phyloP scores from a whole-genome alignment of 2,888 invertebrate species.

The Zele albiditarsus region DNA sequence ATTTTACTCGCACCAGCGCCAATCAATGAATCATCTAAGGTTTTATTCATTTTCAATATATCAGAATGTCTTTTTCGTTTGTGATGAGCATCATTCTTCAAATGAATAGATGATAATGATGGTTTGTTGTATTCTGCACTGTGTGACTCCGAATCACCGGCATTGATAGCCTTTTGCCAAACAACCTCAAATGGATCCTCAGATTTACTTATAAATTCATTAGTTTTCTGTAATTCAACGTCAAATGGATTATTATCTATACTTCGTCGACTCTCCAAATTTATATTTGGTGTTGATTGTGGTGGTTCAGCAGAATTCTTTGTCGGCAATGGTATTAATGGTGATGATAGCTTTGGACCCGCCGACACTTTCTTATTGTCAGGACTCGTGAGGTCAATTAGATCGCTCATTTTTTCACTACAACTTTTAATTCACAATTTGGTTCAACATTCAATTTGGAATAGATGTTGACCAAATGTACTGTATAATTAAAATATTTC shows the following conservation, averaged over 20 bases:
- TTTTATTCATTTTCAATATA: slow-evolving; percentile 59
- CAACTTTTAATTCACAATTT: not conserved
- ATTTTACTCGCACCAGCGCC: slow-evolving; percentile 22
- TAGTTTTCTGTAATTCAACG: slow-evolving; percentile 58
- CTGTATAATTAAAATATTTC: not conserved
- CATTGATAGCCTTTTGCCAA: slow-evolving; percentile 57
- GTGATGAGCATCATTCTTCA: slow-evolving; percentile 52
- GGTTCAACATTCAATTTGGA: not conserved
- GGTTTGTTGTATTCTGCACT: not conserved
- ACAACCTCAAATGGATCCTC: slow-evolving; percentile 67
- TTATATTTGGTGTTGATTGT: slow-evolving; percentile 10
- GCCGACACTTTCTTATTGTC: slow-evolving; percentile 48
- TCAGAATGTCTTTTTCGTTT: slow-evolving; percentile 49
- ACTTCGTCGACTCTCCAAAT: slow-evolving; percentile 52
- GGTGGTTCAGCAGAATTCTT: slow-evolving; percentile 22
- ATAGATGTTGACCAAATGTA: not conserved
- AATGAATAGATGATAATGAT: slow-evolving; percentile 37
- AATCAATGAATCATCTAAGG: slow-evolving; percentile 53
- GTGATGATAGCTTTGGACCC: slow-evolving; percentile 59
- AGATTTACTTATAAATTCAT: slow-evolving; percentile 62
- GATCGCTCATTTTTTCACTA: slow-evolving; percentile 60
- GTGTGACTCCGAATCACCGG: not conserved
- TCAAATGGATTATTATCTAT: slow-evolving; percentile 69
- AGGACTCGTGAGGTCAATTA: slow-evolving; percentile 65
- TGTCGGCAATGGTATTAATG: slow-evolving; percentile 60